Conservation (phyloP, 2,797 vertebrate species). For the Eupleurogrammus muticus region DNA sequence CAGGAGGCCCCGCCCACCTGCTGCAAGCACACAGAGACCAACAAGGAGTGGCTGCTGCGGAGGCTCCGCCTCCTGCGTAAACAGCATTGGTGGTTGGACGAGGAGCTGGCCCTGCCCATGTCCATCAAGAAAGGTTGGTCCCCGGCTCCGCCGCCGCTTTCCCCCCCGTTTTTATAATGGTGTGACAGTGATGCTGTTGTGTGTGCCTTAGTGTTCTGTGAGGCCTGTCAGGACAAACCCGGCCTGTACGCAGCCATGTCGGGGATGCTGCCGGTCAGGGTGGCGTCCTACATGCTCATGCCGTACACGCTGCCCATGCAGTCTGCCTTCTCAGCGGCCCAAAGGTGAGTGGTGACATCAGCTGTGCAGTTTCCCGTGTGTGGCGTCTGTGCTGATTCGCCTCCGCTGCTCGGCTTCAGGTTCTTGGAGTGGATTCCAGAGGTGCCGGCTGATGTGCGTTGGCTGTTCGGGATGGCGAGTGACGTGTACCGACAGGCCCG, state of each 20-base stretch:
- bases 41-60: conserved; percentile 69
- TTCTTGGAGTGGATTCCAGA: conserved; percentile 93
- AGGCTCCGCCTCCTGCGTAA: conserved; percentile 74
- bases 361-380: background rate
- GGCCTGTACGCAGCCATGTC: conserved; percentile 84
- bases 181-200: background rate
- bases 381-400: background rate
- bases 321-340: conserved; percentile 83
- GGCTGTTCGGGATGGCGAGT: conserved; percentile 85
- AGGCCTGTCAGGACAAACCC: conserved; percentile 82
- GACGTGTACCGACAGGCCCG: conserved; percentile 74
- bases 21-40: conserved; percentile 68
- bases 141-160: no score
- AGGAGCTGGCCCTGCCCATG: conserved; percentile 83
- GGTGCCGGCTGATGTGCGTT: conserved; percentile 87
- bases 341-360: conserved; percentile 79
- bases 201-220: conserved; percentile 84
- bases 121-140: conserved; percentile 85
- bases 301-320: conserved; percentile 92
- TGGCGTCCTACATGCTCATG: conserved; percentile 90
- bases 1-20: conserved; percentile 55
- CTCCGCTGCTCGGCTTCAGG: conserved; percentile 64
- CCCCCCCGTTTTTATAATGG: background rate
- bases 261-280: conserved; percentile 83
- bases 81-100: conserved; percentile 86